phyloP scores from a whole-genome alignment of 2,797 vertebrate genomes.

The Micrastur ruficollis region DNA sequence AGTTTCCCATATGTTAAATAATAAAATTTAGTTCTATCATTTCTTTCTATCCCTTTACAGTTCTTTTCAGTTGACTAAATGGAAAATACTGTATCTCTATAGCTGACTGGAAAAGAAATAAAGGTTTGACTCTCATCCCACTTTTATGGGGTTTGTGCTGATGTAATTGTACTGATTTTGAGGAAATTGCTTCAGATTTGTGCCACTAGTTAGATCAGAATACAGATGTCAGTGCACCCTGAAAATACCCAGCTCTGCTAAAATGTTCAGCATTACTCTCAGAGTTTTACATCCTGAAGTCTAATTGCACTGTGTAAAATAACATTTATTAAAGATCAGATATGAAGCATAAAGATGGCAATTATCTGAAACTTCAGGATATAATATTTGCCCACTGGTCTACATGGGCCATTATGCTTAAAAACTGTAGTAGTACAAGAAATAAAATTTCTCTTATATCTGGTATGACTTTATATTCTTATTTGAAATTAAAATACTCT shows the following conservation, averaged over 20 bases:
- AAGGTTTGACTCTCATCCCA: constrained; percentile 17
- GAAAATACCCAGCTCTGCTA: constrained; percentile 14
- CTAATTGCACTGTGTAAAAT: constrained; percentile 45
- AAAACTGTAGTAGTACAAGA: not conserved
- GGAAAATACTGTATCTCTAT: constrained; percentile 47
- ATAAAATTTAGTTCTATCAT: constrained; percentile 51
- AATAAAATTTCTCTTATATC: constrained; percentile 14
- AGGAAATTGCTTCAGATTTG: constrained; percentile 52
- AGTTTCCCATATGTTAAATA: constrained; percentile 59
- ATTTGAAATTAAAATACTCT: constrained; percentile 2
- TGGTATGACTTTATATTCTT: not conserved
- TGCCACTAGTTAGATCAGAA: constrained; percentile 23
- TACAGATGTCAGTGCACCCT: not conserved
- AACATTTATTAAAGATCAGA: constrained; percentile 41
- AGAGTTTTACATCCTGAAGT: constrained; percentile 7
- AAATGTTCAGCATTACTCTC: constrained; percentile 17
- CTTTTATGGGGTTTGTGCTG: constrained; percentile 2
- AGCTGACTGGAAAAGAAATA: constrained; percentile 61
- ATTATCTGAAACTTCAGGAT: constrained; percentile 54
- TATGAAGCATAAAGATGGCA: constrained; percentile 1
- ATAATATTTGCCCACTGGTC: constrained; percentile 16
- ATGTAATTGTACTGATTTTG: constrained; percentile 33
- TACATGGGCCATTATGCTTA: not conserved
- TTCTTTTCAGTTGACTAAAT: constrained; percentile 34
- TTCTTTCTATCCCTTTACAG: constrained; percentile 41